Conservation (phyloP, 2,113 vertebrate genomes). For the Sclerurus mexicanus region DNA sequence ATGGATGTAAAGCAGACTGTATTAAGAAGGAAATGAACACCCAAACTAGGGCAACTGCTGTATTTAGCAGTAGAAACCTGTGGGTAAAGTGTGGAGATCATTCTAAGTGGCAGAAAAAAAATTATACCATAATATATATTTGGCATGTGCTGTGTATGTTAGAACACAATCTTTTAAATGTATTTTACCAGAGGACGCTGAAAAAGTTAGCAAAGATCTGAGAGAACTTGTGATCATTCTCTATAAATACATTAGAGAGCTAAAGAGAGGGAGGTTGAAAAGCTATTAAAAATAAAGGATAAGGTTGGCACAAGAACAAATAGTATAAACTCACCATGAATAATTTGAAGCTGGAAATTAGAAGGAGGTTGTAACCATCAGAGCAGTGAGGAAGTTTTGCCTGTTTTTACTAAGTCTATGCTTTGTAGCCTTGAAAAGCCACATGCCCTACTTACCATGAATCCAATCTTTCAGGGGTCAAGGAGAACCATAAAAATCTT, state of each 20-base stretch:
- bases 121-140: not conserved
- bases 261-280: conserved; percentile 31
- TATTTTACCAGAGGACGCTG: not conserved
- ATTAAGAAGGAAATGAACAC: not conserved
- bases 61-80: not conserved
- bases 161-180: not conserved
- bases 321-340: not conserved
- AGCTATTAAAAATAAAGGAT: conserved; percentile 49
- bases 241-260: not conserved
- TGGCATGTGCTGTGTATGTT: not conserved
- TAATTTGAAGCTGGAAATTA: conserved; percentile 36
- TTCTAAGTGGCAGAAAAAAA: not conserved
- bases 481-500: not conserved
- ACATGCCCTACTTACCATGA: not conserved
- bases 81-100: not conserved
- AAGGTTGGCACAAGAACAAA: conserved; percentile 46
- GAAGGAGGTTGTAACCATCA: conserved; percentile 24
- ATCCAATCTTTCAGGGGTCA: not conserved
- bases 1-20: not conserved
- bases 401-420: conserved; percentile 8
- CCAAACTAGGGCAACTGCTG: not conserved
- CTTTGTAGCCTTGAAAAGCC: conserved; percentile 4
- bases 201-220: not conserved
- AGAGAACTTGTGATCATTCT: not conserved
- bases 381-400: conserved; percentile 2